A percentile compares a stretch with the other conserved stretches of the same genome.
Conservation (phyloP, 2,113 vertebrate species). For the Ciconia stormi region DNA sequence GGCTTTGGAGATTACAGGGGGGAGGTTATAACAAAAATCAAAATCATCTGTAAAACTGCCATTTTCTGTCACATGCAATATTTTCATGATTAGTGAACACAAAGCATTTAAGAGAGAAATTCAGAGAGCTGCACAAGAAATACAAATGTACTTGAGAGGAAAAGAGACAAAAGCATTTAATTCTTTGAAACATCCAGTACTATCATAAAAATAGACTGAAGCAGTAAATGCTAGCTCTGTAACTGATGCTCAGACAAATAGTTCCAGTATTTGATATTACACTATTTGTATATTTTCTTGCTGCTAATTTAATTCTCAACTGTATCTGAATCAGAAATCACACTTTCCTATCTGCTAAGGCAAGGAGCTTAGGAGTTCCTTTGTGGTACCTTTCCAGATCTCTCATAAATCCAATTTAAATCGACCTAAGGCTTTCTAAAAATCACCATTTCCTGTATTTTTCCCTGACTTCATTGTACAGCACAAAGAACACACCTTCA, state of each 20-base stretch:
- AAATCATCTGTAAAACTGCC: neutral
- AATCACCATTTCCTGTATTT: neutral
- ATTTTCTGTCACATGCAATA: neutral
- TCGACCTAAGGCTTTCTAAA: neutral
- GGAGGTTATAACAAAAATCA: neutral
- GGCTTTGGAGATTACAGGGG: neutral
- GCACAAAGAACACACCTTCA: neutral
- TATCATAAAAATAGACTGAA: neutral
- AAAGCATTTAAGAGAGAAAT: constrained; percentile 5
- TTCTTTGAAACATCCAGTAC: neutral
- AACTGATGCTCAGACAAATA: neutral
- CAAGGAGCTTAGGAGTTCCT: neutral
- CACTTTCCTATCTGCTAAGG: neutral
- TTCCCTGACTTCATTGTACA: neutral
- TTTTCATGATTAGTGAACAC: neutral
- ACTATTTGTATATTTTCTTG: neutral
- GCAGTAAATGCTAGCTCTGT: neutral
- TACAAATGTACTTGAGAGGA: neutral
- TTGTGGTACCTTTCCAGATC: neutral
- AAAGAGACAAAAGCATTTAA: neutral
- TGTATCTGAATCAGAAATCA: neutral
- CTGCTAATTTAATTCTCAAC: neutral
- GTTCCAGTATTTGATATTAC: neutral
- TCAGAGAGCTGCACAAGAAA: neutral
- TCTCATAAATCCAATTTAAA: neutral